Evolutionary conservation across 2,888 invertebrate genomes (phyloP), one percentile per base, ranked within the genome.

Genomic region (Rhogogaster chlorosoma): DNA sequence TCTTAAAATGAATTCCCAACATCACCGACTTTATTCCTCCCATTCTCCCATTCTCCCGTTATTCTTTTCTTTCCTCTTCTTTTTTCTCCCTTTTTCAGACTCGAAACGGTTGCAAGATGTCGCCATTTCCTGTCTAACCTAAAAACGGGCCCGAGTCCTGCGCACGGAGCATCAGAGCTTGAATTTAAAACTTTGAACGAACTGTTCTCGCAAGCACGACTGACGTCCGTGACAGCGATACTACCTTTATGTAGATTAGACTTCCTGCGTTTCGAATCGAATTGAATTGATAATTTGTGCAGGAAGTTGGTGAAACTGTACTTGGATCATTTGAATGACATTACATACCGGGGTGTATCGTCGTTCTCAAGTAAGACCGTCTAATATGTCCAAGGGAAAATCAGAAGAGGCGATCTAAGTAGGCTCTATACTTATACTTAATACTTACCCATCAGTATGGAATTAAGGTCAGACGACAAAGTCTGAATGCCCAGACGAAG

Each of bases 61-160:
- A 61, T 61, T n/a, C 53, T 86, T 85, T 67, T 75, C 45, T 80
- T 83, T 71, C 75, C 36, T 49, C 18, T 42, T 78, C 4, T 42
- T 84, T 42, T 32, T 73, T 57, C 38, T 36, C 78, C 61, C 75
- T 49, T 85, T 73, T 42, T 53, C 83, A 36, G 57, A 61, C 57
- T 80, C 32, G 85, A 85, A 84, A 88, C 90, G 90, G 89, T 89
- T 88, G 90, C 90, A 91, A 91, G 90, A 90, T 91, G 90, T 89
- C 89, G 89, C 88, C 87, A 86, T 89, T 89, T 89, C 87, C 87
- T 87, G 87, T 87, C 89, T 88, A 88, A 86, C 73, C 73, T 42
- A 71, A 80, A 61, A 80, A 36, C 61, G 38, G 61, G 80, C n/a
- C 22, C n/a, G 38, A 42, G 80, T 61, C 38, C 57, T 57, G 38